phyloP scores from a whole-genome alignment of 2,888 invertebrate species.

The Hydrotaea cyrtoneurina region DNA sequence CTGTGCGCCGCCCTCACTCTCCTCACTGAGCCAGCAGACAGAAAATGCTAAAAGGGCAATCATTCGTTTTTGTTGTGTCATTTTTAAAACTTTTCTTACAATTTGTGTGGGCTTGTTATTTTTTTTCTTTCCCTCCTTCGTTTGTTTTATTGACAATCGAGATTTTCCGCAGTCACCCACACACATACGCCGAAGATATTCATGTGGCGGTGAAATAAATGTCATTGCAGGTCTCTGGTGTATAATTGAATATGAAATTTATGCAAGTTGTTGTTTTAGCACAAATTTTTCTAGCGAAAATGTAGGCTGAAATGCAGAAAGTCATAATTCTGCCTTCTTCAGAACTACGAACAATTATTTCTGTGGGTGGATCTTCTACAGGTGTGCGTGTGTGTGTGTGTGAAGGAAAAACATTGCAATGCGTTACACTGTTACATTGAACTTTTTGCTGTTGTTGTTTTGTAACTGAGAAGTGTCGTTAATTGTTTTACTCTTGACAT shows the following conservation, averaged over 20 bases:
- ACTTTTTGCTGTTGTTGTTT: no score
- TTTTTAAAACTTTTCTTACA: background rate
- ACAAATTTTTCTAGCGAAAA: background rate
- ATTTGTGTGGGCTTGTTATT: background rate
- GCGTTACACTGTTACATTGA: no score
- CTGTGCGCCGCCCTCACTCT: no score
- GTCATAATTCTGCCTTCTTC: background rate
- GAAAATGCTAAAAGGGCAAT: constrained; percentile 3
- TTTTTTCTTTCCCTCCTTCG: background rate
- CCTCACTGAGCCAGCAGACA: no score
- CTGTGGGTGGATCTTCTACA: no score
- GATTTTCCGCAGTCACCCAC: constrained; percentile 3
- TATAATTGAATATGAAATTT: constrained; percentile 17
- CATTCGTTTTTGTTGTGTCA: background rate
- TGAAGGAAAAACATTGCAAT: no score
- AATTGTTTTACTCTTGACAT: no score
- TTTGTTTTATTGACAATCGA: constrained; percentile 18
- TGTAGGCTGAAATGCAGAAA: background rate
- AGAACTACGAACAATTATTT: background rate
- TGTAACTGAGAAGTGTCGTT: no score
- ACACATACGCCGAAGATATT: background rate
- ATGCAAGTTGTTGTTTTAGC: background rate
- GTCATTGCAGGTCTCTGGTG: constrained; percentile 19
- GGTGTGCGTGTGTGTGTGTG: no score
- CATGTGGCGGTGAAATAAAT: constrained; percentile 16